Conservation (phyloP, 2,113 vertebrate genomes). For the Psittacus erithacus region DNA sequence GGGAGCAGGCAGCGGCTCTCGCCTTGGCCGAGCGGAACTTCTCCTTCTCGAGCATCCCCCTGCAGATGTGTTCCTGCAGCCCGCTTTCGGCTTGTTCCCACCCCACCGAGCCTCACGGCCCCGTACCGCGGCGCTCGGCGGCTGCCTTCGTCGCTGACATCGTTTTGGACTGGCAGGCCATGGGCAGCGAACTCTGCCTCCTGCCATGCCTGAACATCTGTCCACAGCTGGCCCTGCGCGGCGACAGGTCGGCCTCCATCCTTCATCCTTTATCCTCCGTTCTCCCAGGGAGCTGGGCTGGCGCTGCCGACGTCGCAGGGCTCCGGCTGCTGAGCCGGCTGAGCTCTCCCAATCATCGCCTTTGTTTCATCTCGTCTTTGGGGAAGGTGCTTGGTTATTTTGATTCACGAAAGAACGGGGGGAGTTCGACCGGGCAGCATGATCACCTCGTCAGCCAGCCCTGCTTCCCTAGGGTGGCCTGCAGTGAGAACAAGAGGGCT, state of each 20-base stretch:
- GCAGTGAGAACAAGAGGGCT: rapidly evolving
- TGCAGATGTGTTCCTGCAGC: not conserved
- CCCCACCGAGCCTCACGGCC: not conserved
- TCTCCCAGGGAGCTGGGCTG: not conserved
- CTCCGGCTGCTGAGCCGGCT: not conserved
- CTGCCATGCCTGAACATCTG: not conserved
- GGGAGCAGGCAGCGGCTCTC: not conserved
- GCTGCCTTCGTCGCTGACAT: not conserved
- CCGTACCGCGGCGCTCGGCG: not conserved
- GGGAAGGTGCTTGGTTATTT: not conserved
- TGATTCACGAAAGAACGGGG: rapidly evolving
- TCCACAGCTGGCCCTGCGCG: not conserved
- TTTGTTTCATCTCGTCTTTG: not conserved
- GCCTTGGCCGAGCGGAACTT: not conserved
- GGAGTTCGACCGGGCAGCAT: rapidly evolving
- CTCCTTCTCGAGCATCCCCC: not conserved
- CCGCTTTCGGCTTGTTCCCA: not conserved
- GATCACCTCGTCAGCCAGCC: not conserved
- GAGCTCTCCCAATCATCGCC: not conserved
- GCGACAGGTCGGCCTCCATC: not conserved
- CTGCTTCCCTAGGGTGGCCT: not conserved
- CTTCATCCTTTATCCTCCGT: not conserved
- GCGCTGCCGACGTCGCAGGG: rapidly evolving
- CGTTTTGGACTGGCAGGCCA: not conserved
- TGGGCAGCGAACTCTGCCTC: not conserved